Conservation (phyloP, 2,113 vertebrate genomes). For the Phalacrocorax brasilianus region DNA sequence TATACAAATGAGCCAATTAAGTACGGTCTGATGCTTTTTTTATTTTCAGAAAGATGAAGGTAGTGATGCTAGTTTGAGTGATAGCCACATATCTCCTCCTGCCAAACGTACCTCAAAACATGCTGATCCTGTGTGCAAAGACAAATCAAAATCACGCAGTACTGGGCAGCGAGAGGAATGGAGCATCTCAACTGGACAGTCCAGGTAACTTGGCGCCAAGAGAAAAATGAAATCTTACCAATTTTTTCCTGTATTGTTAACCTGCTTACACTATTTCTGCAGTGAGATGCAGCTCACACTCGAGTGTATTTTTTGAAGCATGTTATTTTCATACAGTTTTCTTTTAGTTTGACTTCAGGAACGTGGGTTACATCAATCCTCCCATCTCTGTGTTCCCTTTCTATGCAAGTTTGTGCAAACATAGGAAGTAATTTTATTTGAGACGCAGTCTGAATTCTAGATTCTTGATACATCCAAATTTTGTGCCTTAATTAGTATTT, state of each 20-base stretch:
- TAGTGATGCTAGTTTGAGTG: conserved; percentile 91
- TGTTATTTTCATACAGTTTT: background rate
- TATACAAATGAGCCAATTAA: background rate
- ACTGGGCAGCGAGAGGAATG: conserved; percentile 92
- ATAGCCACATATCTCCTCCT: conserved; percentile 88
- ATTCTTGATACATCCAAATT: background rate
- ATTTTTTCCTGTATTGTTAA: background rate
- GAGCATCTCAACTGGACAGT: conserved; percentile 87
- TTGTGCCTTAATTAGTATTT: background rate
- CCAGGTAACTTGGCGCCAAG: conserved; percentile 79
- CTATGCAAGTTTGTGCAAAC: background rate
- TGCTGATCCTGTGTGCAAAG: conserved; percentile 91
- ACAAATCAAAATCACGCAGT: conserved; percentile 90
- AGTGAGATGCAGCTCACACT: background rate
- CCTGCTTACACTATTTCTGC: background rate
- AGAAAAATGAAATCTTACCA: background rate
- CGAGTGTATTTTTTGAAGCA: background rate
- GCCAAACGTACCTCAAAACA: conserved; percentile 91
- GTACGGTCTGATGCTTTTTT: background rate
- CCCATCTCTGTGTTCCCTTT: background rate
- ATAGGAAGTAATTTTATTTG: background rate
- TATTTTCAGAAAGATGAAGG: conserved; percentile 85
- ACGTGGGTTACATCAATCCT: background rate
- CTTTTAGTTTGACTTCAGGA: background rate
- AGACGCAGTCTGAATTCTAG: background rate